A percentile compares a stretch with the other conserved stretches of the same genome.
These are phyloP conservation scores for Bradypodion pumilum DNA, from an alignment of 2,797 vertebrate species.

Conservation along the genomic window DNA sequence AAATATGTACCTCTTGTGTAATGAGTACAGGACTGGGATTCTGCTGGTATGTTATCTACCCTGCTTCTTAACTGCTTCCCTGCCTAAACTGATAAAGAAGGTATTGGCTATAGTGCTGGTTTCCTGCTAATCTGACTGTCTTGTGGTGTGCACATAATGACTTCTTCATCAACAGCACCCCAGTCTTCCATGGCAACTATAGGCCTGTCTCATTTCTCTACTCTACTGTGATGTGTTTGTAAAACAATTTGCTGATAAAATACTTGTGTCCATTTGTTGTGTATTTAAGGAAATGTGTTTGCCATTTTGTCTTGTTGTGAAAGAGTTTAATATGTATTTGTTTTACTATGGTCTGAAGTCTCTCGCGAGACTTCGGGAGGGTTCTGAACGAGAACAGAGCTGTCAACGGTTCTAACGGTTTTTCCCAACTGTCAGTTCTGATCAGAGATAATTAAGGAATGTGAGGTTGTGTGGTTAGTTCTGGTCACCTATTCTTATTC, in stretches of 20 bases:
- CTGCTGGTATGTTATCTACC: background rate
- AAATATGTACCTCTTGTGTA: background rate
- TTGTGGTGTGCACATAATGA: background rate
- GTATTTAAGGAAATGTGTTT: no score
- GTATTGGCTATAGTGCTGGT: background rate
- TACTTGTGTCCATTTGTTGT: background rate
- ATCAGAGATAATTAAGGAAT: no score
- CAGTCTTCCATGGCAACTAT: background rate
- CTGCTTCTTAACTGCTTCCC: background rate
- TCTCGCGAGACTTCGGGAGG: no score
- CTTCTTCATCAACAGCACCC: background rate
- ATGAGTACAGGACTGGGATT: background rate
- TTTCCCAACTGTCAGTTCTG: no score
- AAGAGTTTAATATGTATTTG: no score
- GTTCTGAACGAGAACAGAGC: no score
- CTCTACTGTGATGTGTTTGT: background rate
- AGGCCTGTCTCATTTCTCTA: background rate
- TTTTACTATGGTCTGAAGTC: no score
- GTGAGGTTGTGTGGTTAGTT: no score
- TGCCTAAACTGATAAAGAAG: background rate
- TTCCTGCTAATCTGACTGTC: background rate
- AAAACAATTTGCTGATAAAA: background rate
- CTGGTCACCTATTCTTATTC: no score
- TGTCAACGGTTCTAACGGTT: no score
- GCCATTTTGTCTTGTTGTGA: no score